Percentiles rank a stretch among this genome's conserved stretches.
These are phyloP conservation scores for Ianthella basta DNA, from an alignment of 37 sponge, comb jelly and placozoan species.

Conservation along the genomic window DNA sequence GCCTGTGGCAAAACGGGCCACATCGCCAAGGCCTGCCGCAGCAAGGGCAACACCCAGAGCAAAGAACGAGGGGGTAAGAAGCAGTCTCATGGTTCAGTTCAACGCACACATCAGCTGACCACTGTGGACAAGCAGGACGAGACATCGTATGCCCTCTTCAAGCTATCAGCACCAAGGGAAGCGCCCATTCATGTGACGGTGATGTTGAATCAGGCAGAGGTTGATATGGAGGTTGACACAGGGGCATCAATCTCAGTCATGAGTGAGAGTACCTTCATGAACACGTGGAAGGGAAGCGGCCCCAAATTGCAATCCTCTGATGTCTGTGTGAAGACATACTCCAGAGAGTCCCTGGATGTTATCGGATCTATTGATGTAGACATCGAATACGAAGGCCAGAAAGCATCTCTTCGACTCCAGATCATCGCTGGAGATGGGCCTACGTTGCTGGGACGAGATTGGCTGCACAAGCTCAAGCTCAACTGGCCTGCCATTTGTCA, in stretches of 20 bases:
- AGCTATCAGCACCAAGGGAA: neutral
- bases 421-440: neutral
- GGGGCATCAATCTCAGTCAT: constrained; percentile 15
- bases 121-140: neutral
- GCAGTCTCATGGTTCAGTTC: no score
- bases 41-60: neutral
- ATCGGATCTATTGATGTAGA: neutral
- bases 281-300: neutral
- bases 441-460: constrained; percentile 11
- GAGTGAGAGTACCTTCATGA: constrained; percentile 2
- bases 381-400: constrained; percentile 6
- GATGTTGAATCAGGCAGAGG: neutral
- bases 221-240: constrained; percentile 35
- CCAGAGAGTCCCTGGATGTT: neutral
- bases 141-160: neutral
- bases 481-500: constrained; percentile 10
- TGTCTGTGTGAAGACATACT: neutral
- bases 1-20: neutral
- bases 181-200: neutral
- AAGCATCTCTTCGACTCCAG: neutral
- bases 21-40: neutral
- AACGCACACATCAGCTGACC: neutral
- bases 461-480: constrained; percentile 3
- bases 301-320: neutral
- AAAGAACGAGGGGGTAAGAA: neutral